Percentiles rank a stretch among this genome's conserved stretches.
These are phyloP conservation scores for Drosophila orena DNA, from an alignment of 1,140 invertebrate genomes.

Conservation along the genomic window DNA sequence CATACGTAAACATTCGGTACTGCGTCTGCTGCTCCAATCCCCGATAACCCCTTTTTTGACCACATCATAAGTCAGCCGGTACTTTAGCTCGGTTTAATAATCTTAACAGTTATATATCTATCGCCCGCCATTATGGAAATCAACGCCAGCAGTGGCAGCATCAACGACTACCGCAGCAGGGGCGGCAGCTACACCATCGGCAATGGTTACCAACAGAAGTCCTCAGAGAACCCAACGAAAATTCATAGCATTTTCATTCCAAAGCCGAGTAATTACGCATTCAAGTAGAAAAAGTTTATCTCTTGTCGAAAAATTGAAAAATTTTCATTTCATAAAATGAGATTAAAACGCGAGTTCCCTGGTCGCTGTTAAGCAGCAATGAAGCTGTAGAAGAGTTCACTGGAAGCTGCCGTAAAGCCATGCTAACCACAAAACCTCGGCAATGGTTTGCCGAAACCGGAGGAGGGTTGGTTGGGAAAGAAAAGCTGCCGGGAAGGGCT, in stretches of 20 bases:
- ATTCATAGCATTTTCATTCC: slow-evolving; percentile 63
- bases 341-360: slow-evolving; percentile 68
- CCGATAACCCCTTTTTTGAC: slow-evolving; percentile 35
- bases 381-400: slow-evolving; percentile 14
- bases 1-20: neutral
- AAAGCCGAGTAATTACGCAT: slow-evolving; percentile 75
- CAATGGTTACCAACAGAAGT: slow-evolving; percentile 56
- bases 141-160: slow-evolving; percentile 59
- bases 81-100: slow-evolving; percentile 69
- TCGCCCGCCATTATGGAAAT: slow-evolving; percentile 73
- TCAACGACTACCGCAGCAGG: slow-evolving; percentile 22
- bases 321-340: slow-evolving; percentile 83
- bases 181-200: slow-evolving; percentile 21
- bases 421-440: slow-evolving; percentile 66
- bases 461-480: neutral
- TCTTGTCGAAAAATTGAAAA: slow-evolving; percentile 81
- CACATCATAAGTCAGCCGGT: slow-evolving; percentile 65
- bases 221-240: slow-evolving; percentile 45
- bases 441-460: slow-evolving; percentile 11
- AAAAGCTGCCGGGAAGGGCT: slow-evolving; percentile 57
- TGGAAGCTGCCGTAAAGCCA: slow-evolving; percentile 40
- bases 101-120: slow-evolving; percentile 67
- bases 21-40: neutral
- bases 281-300: slow-evolving; percentile 83
- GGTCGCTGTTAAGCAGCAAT: neutral